phyloP scores from a whole-genome alignment of 2,888 invertebrate species.

The Macrosiphum euphorbiae region DNA sequence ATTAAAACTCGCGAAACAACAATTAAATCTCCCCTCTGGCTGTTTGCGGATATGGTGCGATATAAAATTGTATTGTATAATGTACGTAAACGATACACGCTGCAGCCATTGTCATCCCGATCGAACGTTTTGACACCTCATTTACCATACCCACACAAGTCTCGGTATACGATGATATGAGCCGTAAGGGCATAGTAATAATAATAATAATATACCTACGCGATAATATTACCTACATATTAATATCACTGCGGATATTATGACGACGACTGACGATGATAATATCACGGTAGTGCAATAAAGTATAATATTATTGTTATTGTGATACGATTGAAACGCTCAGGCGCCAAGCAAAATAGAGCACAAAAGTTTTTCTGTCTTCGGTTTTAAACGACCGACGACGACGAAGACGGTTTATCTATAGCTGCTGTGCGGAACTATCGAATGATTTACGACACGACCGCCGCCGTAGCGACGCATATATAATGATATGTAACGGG shows the following conservation, averaged over 20 bases:
- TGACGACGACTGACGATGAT: too few relatives aligned
- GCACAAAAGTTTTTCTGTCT: neutral
- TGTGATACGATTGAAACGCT: neutral
- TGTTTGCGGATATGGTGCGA: neutral
- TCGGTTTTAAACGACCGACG: neutral
- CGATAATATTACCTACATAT: too few relatives aligned
- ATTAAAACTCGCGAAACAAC: neutral
- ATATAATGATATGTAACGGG: too few relatives aligned
- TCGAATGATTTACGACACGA: neutral
- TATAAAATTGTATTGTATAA: too few relatives aligned
- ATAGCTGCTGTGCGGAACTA: neutral
- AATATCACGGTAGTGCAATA: too few relatives aligned
- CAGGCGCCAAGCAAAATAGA: neutral
- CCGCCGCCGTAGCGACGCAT: neutral
- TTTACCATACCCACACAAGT: neutral
- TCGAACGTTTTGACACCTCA: neutral
- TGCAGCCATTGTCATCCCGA: neutral
- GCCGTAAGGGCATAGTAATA: too few relatives aligned
- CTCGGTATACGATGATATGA: neutral
- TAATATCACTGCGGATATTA: neutral
- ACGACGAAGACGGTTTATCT: neutral
- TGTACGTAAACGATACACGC: neutral
- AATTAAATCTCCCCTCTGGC: neutral
- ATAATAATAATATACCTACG: neutral
- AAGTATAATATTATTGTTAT: neutral